These are phyloP conservation scores for Bombus superbus DNA, from an alignment of 1,140 invertebrate genomes.

Conservation along the genomic window DNA sequence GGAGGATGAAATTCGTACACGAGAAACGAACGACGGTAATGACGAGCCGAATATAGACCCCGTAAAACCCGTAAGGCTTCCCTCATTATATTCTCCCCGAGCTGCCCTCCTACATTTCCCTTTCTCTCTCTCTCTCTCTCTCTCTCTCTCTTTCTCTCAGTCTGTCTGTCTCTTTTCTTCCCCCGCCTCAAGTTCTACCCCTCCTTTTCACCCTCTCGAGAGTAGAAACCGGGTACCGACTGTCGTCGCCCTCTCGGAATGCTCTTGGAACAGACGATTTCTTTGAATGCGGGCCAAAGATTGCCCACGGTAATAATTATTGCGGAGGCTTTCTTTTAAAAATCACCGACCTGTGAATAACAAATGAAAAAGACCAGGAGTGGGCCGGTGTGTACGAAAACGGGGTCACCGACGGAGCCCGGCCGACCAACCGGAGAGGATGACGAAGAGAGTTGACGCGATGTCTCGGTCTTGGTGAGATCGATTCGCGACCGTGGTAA, in stretches of 20 bases:
- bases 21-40: conserved; percentile 63
- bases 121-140: not conserved
- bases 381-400: conserved; percentile 42
- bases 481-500: conserved; percentile 43
- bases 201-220: conserved; percentile 16
- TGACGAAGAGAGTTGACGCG: not conserved
- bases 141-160: not conserved
- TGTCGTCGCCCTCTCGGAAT: conserved; percentile 42
- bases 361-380: conserved; percentile 66
- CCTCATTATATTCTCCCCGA: conserved; percentile 65
- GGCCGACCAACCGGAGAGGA: not conserved
- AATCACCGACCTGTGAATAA: conserved; percentile 67
- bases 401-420: conserved; percentile 22
- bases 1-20: conserved; percentile 46
- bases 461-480: conserved; percentile 30
- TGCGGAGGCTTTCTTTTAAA: conserved; percentile 66
- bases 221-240: conserved; percentile 9
- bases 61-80: conserved; percentile 61
- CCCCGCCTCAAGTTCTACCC: conserved; percentile 13
- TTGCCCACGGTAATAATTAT: conserved; percentile 70
- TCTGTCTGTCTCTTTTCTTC: not conserved
- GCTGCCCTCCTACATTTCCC: conserved; percentile 11
- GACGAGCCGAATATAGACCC: conserved; percentile 63
- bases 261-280: conserved; percentile 55
- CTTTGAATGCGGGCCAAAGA: conserved; percentile 67